A percentile compares a stretch with the other conserved stretches of the same genome.
phyloP scores from a whole-genome alignment of 2,888 invertebrate genomes.

The Oxycera nigricornis region DNA sequence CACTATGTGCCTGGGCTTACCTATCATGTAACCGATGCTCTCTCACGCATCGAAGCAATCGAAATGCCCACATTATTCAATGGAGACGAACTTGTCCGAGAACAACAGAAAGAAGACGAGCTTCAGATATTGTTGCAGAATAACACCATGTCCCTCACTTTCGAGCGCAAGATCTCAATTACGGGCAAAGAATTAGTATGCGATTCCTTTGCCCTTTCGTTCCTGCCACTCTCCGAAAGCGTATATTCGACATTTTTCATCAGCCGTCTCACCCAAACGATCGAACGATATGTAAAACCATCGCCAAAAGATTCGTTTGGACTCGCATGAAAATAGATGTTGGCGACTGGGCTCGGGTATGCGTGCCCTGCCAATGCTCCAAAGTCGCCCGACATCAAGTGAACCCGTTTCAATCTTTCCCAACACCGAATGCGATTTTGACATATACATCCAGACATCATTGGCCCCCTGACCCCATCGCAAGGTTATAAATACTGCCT shows the following conservation, averaged over 20 bases:
- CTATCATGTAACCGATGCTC: neutral
- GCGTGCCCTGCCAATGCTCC: neutral
- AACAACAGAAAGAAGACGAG: neutral
- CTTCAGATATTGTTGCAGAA: neutral
- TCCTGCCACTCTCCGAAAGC: neutral
- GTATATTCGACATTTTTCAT: neutral
- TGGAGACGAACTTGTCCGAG: neutral
- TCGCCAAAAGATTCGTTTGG: neutral
- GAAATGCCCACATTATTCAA: neutral
- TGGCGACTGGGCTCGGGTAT: neutral
- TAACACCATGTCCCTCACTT: neutral
- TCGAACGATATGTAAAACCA: neutral
- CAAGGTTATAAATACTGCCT: conserved; percentile 2
- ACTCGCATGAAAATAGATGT: neutral
- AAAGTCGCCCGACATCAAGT: neutral
- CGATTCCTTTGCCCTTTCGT: no score
- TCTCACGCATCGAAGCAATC: neutral
- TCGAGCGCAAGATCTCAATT: no score
- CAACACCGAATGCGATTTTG: neutral
- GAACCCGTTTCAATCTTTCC: neutral
- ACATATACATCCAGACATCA: no score
- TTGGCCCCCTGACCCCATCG: neutral
- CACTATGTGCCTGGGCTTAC: neutral
- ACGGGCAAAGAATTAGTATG: no score
- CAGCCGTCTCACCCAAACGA: neutral